Percentiles rank a stretch among this genome's conserved stretches.
Conservation (phyloP, 2,113 vertebrate species). For the Centrocercus urophasianus region DNA sequence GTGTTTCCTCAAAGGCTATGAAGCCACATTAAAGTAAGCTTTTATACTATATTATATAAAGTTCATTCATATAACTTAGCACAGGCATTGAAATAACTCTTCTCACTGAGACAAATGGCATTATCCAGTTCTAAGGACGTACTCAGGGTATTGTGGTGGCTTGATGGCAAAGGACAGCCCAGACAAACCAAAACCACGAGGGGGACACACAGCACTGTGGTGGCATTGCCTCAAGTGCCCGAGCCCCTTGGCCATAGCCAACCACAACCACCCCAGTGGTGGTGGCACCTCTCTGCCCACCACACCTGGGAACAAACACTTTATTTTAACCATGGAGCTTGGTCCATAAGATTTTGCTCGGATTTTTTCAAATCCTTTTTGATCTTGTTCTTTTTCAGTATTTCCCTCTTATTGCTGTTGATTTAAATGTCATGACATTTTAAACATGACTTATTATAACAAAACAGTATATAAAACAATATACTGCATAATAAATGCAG, state of each 20-base stretch:
- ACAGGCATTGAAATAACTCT: background rate
- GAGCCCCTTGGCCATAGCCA: background rate
- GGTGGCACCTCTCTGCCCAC: background rate
- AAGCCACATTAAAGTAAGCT: conserved; percentile 49
- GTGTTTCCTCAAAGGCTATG: conserved; percentile 18
- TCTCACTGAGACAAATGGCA: background rate
- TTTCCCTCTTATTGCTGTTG: conserved; percentile 67
- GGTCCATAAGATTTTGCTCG: background rate
- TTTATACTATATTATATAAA: conserved; percentile 25
- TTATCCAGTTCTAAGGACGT: background rate
- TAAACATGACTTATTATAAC: conserved; percentile 75
- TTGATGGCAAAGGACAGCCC: background rate
- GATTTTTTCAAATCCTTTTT: conserved; percentile 54
- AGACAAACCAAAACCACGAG: background rate
- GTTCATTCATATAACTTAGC: background rate
- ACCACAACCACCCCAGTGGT: background rate
- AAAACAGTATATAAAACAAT: conserved; percentile 71
- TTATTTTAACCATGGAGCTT: background rate
- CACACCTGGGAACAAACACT: background rate
- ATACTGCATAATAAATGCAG: conserved; percentile 58
- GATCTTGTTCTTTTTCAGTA: conserved; percentile 50
- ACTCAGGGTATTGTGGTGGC: background rate
- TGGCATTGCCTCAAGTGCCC: background rate
- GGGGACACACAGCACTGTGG: background rate
- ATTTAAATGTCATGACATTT: conserved; percentile 78